phyloP scores from a whole-genome alignment of 2,113 vertebrate genomes.

The Chrysochloris asiatica region DNA sequence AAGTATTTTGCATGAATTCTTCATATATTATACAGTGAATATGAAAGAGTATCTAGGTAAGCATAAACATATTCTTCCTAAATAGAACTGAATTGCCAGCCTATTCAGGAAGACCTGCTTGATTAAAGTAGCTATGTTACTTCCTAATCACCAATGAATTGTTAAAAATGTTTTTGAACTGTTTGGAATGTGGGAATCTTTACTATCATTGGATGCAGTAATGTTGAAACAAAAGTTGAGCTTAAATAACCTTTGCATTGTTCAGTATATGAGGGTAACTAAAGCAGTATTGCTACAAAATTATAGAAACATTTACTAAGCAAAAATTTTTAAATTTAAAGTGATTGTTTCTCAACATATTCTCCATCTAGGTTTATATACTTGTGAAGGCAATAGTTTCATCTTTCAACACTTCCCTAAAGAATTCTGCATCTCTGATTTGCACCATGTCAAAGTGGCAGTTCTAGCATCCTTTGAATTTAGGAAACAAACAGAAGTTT shows the following conservation, averaged over 20 bases:
- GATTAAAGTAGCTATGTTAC: conserved; percentile 55
- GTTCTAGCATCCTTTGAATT: too few relatives aligned
- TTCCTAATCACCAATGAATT: conserved; percentile 41
- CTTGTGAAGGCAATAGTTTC: too few relatives aligned
- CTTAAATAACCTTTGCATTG: conserved; percentile 52
- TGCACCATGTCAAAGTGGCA: too few relatives aligned
- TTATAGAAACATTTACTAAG: too few relatives aligned
- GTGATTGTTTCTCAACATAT: too few relatives aligned
- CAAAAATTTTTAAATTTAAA: too few relatives aligned
- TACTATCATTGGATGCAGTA: conserved; percentile 35
- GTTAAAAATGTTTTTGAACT: conserved; percentile 59
- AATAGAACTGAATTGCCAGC: not conserved
- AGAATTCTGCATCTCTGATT: too few relatives aligned
- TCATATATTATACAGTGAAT: conserved; percentile 7
- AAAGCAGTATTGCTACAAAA: too few relatives aligned
- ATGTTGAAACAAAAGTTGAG: conserved; percentile 74
- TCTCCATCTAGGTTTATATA: too few relatives aligned
- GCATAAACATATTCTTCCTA: conserved; percentile 12
- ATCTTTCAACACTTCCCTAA: too few relatives aligned
- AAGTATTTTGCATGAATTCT: not conserved
- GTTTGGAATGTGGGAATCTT: conserved; percentile 65
- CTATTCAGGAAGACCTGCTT: conserved; percentile 44
- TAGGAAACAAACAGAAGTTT: too few relatives aligned
- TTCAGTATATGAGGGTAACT: too few relatives aligned
- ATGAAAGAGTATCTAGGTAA: not conserved